Percentiles rank a stretch among this genome's conserved stretches.
Conservation (phyloP, 2,113 vertebrate genomes). For the Cryptoleucopteryx plumbea region DNA sequence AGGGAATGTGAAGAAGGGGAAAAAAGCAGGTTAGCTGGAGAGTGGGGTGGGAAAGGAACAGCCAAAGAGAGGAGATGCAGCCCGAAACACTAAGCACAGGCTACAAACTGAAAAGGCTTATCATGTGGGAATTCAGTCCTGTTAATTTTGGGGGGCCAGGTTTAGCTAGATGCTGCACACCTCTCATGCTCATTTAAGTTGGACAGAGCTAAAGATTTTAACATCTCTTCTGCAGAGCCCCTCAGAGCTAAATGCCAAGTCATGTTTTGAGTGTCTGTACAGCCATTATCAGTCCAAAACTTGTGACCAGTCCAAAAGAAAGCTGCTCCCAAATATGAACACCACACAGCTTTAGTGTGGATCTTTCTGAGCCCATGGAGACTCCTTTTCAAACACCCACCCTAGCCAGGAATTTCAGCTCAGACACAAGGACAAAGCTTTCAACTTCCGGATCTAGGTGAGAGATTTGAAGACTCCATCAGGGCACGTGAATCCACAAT, state of each 20-base stretch:
- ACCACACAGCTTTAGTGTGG: neutral
- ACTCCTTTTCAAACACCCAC: neutral
- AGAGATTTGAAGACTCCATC: neutral
- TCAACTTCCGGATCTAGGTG: neutral
- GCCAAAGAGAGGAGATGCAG: neutral
- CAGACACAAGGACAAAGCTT: neutral
- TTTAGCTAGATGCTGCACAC: neutral
- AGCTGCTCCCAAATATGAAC: neutral
- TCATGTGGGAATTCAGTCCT: neutral
- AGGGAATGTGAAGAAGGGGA: neutral
- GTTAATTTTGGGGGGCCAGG: accelerated
- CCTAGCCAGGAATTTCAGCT: neutral
- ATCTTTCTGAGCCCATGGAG: neutral
- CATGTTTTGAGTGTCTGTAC: neutral
- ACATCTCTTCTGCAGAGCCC: neutral
- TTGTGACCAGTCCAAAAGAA: neutral
- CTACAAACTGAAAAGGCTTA: neutral
- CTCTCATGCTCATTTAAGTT: neutral
- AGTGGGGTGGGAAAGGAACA: neutral
- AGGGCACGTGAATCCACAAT: accelerated
- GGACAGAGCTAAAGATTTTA: neutral
- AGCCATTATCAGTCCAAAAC: neutral
- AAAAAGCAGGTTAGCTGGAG: neutral
- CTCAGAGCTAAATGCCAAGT: neutral
- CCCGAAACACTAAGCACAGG: neutral